Percentiles rank a stretch among this genome's conserved stretches.
Conservation (phyloP, 1,140 invertebrate genomes). For the Steinernema feltiae region DNA sequence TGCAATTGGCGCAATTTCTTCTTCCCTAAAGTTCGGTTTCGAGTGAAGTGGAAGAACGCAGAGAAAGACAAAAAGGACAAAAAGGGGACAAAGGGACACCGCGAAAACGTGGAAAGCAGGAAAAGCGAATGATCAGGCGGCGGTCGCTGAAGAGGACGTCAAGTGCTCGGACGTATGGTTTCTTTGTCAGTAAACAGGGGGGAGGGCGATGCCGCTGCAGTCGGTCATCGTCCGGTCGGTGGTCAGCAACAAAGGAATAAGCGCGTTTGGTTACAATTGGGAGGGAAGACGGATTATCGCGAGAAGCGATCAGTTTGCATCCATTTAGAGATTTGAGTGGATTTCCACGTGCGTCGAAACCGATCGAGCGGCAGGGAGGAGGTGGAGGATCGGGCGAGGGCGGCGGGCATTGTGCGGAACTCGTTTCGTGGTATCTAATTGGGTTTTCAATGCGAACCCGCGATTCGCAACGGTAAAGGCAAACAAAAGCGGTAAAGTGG, state of each 20-base stretch:
- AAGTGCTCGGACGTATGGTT: too few species aligned
- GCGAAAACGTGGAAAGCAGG: too few species aligned
- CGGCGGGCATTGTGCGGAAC: background rate
- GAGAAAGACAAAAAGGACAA: background rate
- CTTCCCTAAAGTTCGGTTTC: background rate
- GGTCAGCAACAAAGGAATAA: conserved; percentile 6
- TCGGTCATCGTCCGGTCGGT: conserved; percentile 1
- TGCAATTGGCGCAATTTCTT: conserved; percentile 7
- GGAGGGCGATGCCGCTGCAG: background rate
- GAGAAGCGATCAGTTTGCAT: background rate
- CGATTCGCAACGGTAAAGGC: background rate
- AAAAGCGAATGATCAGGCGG: too few species aligned
- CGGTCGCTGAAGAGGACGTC: too few species aligned
- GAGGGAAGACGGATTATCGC: background rate
- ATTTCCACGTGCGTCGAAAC: background rate
- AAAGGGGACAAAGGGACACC: background rate
- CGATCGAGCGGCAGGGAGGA: background rate
- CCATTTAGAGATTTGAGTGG: background rate
- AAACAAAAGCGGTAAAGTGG: conserved; percentile 11
- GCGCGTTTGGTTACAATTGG: background rate
- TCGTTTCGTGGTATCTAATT: background rate
- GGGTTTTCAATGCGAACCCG: background rate
- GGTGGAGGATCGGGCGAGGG: background rate
- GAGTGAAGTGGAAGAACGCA: background rate
- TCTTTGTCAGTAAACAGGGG: too few species aligned